Percentiles rank a stretch among this genome's conserved stretches.
These are phyloP conservation scores for Nibea albiflora DNA, from an alignment of 2,113 vertebrate species.

Conservation along the genomic window DNA sequence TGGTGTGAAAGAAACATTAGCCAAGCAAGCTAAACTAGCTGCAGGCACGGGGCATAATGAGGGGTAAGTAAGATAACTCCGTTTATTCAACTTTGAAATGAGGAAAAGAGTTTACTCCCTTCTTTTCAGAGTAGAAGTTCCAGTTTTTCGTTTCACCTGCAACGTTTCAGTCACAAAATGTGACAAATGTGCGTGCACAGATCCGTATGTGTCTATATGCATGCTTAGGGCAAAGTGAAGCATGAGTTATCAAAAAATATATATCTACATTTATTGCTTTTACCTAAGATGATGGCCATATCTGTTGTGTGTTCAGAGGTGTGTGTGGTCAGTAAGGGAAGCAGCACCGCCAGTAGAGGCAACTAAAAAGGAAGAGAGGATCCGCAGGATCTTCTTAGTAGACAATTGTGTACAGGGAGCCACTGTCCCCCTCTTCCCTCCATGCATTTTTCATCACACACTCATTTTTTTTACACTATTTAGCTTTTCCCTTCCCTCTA, in stretches of 20 bases:
- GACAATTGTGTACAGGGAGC: slow-evolving; percentile 52
- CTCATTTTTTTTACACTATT: slow-evolving; percentile 68
- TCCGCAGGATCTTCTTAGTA: slow-evolving; percentile 51
- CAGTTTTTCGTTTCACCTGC: no score
- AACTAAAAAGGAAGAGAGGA: slow-evolving; percentile 52
- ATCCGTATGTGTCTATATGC: background rate
- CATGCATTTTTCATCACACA: slow-evolving; percentile 76
- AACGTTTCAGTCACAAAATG: no score
- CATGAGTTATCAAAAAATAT: background rate
- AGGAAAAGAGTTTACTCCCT: no score
- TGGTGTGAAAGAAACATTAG: no score
- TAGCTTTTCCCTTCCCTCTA: slow-evolving; percentile 65
- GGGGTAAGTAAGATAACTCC: no score
- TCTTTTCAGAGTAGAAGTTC: no score
- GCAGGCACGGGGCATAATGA: no score
- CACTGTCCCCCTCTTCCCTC: slow-evolving; percentile 55
- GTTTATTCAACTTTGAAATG: no score
- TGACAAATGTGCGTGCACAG: background rate
- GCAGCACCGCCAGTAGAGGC: slow-evolving; percentile 35
- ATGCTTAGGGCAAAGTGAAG: background rate
- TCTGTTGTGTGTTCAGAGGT: background rate
- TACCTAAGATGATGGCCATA: background rate
- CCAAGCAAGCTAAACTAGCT: background rate
- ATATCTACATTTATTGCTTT: no score
- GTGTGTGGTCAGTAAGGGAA: background rate